Evolutionary conservation across 2,888 invertebrate genomes (phyloP).

Genomic region (Penaeus monodon): DNA sequence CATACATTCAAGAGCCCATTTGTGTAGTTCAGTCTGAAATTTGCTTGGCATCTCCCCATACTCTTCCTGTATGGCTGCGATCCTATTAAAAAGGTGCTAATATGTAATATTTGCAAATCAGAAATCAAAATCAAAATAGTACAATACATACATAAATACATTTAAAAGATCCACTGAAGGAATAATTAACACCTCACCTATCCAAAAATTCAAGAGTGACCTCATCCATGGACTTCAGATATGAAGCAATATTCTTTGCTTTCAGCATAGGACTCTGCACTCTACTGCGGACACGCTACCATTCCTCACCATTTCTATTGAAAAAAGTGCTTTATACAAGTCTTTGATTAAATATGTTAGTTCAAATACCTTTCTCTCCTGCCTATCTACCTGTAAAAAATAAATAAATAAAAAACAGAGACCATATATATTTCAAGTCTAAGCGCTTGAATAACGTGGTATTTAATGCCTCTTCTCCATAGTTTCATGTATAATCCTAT

Average conservation of each 20-base stretch:
- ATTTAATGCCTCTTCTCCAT: no score
- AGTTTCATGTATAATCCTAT: no score
- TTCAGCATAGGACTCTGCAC: slow-evolving; percentile 91
- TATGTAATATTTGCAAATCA: not conserved
- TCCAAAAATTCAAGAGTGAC: slow-evolving; percentile 69
- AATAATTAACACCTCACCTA: slow-evolving; percentile 50
- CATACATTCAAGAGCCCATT: slow-evolving; percentile 8
- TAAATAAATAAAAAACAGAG: no score
- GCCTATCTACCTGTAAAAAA: no score
- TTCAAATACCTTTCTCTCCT: no score
- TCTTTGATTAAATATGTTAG: no score
- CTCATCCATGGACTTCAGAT: slow-evolving; percentile 68
- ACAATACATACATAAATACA: no score
- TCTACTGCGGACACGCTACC: slow-evolving; percentile 88
- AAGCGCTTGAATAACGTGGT: no score
- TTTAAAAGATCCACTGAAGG: no score
- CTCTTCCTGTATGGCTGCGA: slow-evolving; percentile 9
- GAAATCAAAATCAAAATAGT: no score
- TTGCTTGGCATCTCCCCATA: slow-evolving; percentile 14
- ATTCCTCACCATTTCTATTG: slow-evolving; percentile 88
- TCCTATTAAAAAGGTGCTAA: not conserved
- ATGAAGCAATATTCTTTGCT: slow-evolving; percentile 75
- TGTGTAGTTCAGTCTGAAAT: slow-evolving; percentile 26
- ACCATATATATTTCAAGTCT: no score
- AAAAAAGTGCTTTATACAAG: slow-evolving; percentile 65